Conservation (phyloP, 2,888 invertebrate species). For the Rhagonycha lutea region DNA sequence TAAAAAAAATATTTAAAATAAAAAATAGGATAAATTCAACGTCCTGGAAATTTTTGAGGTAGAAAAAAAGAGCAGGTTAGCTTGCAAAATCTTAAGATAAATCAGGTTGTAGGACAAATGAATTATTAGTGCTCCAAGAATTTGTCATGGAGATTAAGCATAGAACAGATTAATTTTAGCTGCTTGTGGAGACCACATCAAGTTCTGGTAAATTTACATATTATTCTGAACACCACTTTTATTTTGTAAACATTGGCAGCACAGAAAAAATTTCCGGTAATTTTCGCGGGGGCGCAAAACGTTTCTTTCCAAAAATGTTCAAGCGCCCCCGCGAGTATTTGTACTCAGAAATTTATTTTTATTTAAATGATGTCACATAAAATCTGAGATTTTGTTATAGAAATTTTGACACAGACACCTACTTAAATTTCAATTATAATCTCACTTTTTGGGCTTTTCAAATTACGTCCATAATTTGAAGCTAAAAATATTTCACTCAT, state of each 20-base stretch:
- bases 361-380: not conserved
- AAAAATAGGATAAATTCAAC: not conserved
- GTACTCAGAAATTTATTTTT: not conserved
- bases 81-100: not conserved
- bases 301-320: not conserved
- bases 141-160: not conserved
- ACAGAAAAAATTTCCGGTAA: not conserved
- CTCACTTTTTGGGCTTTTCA: not conserved
- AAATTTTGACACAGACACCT: not conserved
- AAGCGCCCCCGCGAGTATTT: not conserved
- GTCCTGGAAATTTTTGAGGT: not conserved
- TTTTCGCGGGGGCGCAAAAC: too few relatives aligned
- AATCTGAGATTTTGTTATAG: not conserved
- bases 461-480: not conserved
- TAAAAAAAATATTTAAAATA: not conserved
- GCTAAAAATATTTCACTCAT: constrained; percentile 11
- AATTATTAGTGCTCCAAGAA: not conserved
- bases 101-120: not conserved
- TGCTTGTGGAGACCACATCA: not conserved
- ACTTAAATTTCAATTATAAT: not conserved
- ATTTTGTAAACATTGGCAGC: constrained; percentile 4
- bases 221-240: not conserved
- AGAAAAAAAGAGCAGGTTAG: not conserved
- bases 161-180: not conserved
- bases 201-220: not conserved